Percentiles rank a stretch among this genome's conserved stretches.
These are phyloP conservation scores for Ephydatia muelleri DNA, from an alignment of 37 sponge, comb jelly and placozoan genomes.

Conservation along the genomic window DNA sequence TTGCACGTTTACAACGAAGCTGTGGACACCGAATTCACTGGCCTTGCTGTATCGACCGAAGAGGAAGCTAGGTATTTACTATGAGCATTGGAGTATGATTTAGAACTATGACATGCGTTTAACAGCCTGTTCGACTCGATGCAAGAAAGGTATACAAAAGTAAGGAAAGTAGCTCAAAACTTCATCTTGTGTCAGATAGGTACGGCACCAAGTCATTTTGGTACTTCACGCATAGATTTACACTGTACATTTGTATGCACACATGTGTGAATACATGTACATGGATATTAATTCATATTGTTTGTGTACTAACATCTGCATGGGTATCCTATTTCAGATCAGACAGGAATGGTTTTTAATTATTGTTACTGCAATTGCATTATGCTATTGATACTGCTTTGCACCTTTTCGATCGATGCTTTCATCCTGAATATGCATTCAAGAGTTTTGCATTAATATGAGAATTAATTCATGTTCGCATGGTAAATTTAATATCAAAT, in stretches of 20 bases:
- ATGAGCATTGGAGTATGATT: background rate
- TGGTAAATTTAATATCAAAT: too few species aligned
- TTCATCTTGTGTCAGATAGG: slow-evolving; percentile 78
- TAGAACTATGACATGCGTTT: background rate
- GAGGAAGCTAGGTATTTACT: slow-evolving; percentile 36
- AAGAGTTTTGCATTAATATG: too few species aligned
- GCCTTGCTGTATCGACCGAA: slow-evolving; percentile 20
- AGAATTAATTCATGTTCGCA: too few species aligned
- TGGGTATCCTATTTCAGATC: too few species aligned
- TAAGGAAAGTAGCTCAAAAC: slow-evolving; percentile 44
- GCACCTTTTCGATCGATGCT: too few species aligned
- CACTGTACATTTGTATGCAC: slow-evolving; percentile 1
- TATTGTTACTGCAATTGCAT: too few species aligned
- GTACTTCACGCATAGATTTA: background rate
- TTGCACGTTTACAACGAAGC: slow-evolving; percentile 21
- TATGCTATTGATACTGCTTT: too few species aligned
- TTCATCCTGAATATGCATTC: too few species aligned
- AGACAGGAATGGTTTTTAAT: too few species aligned
- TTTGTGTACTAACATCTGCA: too few species aligned
- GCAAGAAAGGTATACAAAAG: slow-evolving; percentile 59
- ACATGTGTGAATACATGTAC: too few species aligned
- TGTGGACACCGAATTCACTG: slow-evolving; percentile 82
- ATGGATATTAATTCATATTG: too few species aligned
- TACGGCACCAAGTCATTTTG: slow-evolving; percentile 14
- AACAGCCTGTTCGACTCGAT: slow-evolving; percentile 66